phyloP scores from a whole-genome alignment of 2,797 vertebrate genomes.

The Sebastes itinus region DNA sequence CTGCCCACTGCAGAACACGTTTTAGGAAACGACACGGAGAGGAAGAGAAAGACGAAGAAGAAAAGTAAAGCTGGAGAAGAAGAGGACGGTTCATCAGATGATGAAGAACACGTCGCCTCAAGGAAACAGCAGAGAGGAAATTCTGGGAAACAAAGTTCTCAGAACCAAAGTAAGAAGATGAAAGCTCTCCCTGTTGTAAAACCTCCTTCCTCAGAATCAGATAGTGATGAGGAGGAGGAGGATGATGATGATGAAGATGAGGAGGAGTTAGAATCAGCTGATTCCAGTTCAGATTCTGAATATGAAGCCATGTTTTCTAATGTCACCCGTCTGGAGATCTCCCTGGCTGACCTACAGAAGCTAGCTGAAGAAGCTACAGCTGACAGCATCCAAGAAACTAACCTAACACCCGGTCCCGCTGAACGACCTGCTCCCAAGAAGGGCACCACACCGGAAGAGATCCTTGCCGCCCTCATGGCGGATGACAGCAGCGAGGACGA shows the following conservation, averaged over 20 bases:
- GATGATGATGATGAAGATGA: slow-evolving; percentile 32
- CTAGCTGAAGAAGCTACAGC: slow-evolving; percentile 65
- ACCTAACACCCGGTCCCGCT: accelerated
- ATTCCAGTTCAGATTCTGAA: slow-evolving; percentile 77
- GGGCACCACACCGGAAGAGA: slow-evolving; percentile 85
- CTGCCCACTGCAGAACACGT: background rate
- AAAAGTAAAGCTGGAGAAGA: slow-evolving; percentile 36
- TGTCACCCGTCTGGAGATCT: slow-evolving; percentile 83
- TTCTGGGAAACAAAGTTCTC: background rate
- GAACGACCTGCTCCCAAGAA: slow-evolving; percentile 43
- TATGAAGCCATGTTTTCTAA: slow-evolving; percentile 88
- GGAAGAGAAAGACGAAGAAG: slow-evolving; percentile 10
- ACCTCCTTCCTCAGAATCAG: slow-evolving; percentile 11
- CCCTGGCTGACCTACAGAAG: slow-evolving; percentile 84
- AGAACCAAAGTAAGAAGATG: slow-evolving; percentile 16
- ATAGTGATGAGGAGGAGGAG: slow-evolving; percentile 3
- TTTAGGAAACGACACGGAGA: background rate
- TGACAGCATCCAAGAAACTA: slow-evolving; percentile 30
- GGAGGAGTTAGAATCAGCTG: slow-evolving; percentile 30
- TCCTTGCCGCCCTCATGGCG: slow-evolving; percentile 85
- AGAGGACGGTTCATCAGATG: slow-evolving; percentile 84
- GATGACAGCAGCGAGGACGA: slow-evolving; percentile 75
- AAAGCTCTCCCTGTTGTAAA: background rate
- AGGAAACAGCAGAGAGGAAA: slow-evolving; percentile 45
- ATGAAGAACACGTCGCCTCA: slow-evolving; percentile 83